These are phyloP conservation scores for Mareca penelope DNA, from an alignment of 2,797 vertebrate genomes.

Conservation along the genomic window DNA sequence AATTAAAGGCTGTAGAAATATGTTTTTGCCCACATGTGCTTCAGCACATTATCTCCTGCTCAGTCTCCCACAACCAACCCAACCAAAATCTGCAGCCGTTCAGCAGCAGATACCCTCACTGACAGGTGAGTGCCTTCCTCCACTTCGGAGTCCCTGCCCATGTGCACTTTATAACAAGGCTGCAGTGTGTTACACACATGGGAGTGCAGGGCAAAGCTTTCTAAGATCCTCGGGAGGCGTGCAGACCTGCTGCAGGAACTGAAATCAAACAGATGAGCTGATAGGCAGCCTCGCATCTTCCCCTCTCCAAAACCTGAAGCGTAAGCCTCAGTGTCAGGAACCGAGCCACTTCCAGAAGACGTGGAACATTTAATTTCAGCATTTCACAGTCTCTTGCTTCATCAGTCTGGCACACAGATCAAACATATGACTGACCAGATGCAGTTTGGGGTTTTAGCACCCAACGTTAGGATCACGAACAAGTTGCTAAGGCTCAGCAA, in stretches of 20 bases:
- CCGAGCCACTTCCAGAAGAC: background rate
- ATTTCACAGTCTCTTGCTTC: background rate
- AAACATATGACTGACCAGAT: background rate
- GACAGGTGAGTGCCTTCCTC: background rate
- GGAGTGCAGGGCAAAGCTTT: background rate
- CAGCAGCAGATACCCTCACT: background rate
- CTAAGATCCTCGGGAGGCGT: background rate
- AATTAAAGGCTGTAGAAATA: background rate
- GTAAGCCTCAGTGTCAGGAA: background rate
- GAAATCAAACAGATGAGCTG: background rate
- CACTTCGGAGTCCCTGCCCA: background rate
- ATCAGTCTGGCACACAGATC: background rate
- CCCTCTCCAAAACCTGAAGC: background rate
- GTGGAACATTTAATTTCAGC: background rate
- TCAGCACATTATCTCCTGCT: background rate
- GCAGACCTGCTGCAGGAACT: background rate
- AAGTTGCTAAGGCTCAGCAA: background rate
- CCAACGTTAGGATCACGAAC: background rate
- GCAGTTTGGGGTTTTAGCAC: background rate
- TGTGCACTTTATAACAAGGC: background rate
- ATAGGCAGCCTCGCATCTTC: background rate
- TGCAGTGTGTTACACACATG: background rate
- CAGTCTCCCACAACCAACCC: background rate
- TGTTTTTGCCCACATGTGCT: background rate
- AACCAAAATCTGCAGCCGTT: background rate